Base-by-base conservation (phyloP, 2,888 invertebrate species). In the Leptinotarsa juncta region DNA sequence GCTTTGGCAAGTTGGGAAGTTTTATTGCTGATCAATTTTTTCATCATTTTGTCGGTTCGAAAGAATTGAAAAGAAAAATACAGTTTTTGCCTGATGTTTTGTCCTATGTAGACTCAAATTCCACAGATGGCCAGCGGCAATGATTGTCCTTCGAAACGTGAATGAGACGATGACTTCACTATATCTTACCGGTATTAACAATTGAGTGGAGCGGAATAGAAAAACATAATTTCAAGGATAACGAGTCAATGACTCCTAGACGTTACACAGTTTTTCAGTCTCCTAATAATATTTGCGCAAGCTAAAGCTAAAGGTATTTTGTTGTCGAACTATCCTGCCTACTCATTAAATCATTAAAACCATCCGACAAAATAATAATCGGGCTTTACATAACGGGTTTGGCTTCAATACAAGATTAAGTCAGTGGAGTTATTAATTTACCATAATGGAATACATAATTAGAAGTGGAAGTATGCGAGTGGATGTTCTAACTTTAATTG, bases 221-320 rank as follows among this genome's bases (percentile, higher is more conserved):
- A 75, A 77, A 80, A 80, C 71, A 77, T 71, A 74, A 67, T 75
- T 79, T 80, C 81, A 82, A 82, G 82, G 82, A 79, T 80, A 82
- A 51, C 74, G 73, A 80, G 82, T 82, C 82, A 80, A 75, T 81
- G 82, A 82, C 82, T 79, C 77, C 77, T 77, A 79, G 77, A 78
- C 69, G 67, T 57, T 73, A 69, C 65, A 75, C 48, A 69, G 57
- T 68, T 69, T 69, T 75, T 75, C 70, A 42, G 66, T 70, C 55
- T 65, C 42, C 65, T 68, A 55, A 49, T 66, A 23, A 67, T 50
- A 71, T 71, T 65, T 71, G 65, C 67, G n/a, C 65, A 26, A 68
- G 55, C 10, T 68, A 55, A 10, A 53, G 50, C 26, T 20, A 32
- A 42, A 57, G 68, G 42, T 68, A 67, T 72, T 50, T 72, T 67